A percentile compares a stretch with the other conserved stretches of the same genome.
phyloP scores from a whole-genome alignment of 1,140 invertebrate species.

The Acromyrmex echinatior region DNA sequence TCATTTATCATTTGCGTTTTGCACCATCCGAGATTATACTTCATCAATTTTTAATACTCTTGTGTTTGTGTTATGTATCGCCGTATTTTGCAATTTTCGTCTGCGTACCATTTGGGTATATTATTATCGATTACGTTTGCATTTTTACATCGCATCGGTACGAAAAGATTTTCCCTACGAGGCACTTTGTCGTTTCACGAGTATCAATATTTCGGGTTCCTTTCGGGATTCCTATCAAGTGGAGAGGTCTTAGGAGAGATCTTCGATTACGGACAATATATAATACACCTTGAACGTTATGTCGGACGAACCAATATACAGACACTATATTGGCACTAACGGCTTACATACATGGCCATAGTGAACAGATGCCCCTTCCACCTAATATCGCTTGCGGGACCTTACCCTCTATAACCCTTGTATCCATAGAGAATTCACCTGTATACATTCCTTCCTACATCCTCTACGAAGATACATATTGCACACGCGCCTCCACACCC shows the following conservation, averaged over 20 bases:
- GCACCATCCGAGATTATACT: slow-evolving; percentile 15
- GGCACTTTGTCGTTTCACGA: slow-evolving; percentile 14
- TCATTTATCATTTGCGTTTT: slow-evolving; percentile 43
- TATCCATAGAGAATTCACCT: slow-evolving; percentile 75
- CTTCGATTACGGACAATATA: slow-evolving; percentile 74
- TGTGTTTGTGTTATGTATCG: not conserved
- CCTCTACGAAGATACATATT: slow-evolving; percentile 51
- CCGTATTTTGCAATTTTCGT: not conserved
- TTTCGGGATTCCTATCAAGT: slow-evolving; percentile 55
- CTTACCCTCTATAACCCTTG: slow-evolving; percentile 75
- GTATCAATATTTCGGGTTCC: slow-evolving; percentile 65
- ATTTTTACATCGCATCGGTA: not conserved
- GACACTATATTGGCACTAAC: slow-evolving; percentile 84
- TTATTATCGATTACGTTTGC: not conserved
- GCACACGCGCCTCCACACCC: slow-evolving; percentile 13
- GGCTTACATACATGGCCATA: slow-evolving; percentile 83
- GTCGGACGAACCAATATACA: slow-evolving; percentile 69
- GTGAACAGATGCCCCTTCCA: slow-evolving; percentile 80
- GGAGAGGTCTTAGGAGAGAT: slow-evolving; percentile 73
- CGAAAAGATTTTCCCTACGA: slow-evolving; percentile 26
- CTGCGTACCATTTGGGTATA: not conserved
- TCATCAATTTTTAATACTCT: slow-evolving; percentile 20
- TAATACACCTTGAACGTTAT: slow-evolving; percentile 74
- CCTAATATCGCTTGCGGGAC: slow-evolving; percentile 79
- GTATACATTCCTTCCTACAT: slow-evolving; percentile 60